Evolutionary conservation across 1,140 invertebrate species (phyloP), one percentile per base, ranked within the genome.

Genomic region (Eufriesea mexicana): DNA sequence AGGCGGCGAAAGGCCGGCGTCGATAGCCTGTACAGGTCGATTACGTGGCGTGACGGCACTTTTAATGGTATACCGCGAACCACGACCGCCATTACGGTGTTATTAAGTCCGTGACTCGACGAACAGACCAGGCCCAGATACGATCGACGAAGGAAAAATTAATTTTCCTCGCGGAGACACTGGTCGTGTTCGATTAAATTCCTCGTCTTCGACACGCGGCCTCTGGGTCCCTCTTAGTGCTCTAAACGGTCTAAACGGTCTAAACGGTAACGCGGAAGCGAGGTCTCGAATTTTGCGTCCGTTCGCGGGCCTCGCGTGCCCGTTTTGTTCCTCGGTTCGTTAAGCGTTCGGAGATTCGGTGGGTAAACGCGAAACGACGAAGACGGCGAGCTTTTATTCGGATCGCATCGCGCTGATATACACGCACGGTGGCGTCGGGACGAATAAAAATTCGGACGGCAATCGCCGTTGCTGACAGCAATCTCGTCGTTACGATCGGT

Each of bases 101-200:
- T 68, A 47, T 68, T 68, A 68, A 68, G 66, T 47, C 45, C 66
- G 66, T 68, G 66, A 47, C 66, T n/a, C 8, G 66, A 7, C n/a
- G n/a, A 16, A 49, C 66, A 25, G n/a, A 68, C 45, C n/a, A 23
- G 20, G 5, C 23, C 35, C 12, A 16, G 20, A 42, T 42, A 20
- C 62, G 62, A 64, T 64, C 61, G 62, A 66, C 20, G 18, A 8
- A 25, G 16, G 14, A 66, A 70, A 62, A 71, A 78, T 83, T 70
- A 78, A 83, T 78, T 78, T 77, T n/a, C 57, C 23, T 54, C 23
- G 35, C 49, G 28, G 25, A 28, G 18, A 62, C 25, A 18, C 25
- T 8, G 6, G 25, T 54, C 45, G 10, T 18, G 2, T 70, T 25
- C 47, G 18, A 10, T 35, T 23, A 66, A 35, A 42, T 47, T 14